phyloP scores from a whole-genome alignment of 2,888 invertebrate genomes.

The Hetaerina titia region DNA sequence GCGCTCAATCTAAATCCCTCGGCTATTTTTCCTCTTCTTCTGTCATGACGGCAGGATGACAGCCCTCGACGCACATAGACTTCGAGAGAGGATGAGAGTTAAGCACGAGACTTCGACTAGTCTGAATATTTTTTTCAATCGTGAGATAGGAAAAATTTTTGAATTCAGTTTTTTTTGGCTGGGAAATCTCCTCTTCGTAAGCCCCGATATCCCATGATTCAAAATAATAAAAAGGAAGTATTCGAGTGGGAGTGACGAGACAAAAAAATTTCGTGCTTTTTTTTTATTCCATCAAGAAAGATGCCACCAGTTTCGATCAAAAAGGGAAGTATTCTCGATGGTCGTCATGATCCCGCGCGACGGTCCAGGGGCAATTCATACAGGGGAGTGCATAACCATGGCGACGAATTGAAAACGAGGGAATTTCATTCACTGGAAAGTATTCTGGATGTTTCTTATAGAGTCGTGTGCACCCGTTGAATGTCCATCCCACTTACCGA shows the following conservation, averaged over 20 bases:
- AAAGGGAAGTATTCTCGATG: not conserved
- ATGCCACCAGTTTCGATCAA: not conserved
- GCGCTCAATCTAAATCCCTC: too few species aligned
- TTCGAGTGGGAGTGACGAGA: not conserved
- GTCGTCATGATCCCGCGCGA: not conserved
- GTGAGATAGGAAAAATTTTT: too few species aligned
- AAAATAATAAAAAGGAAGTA: not conserved
- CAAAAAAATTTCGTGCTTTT: not conserved
- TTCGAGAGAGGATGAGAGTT: too few species aligned
- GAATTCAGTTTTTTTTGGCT: not conserved
- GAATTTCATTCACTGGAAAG: not conserved
- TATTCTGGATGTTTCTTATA: not conserved
- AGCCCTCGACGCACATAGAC: too few species aligned
- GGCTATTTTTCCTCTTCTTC: too few species aligned
- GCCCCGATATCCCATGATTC: not conserved
- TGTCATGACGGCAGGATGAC: too few species aligned
- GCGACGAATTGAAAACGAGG: not conserved
- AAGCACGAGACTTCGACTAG: too few species aligned
- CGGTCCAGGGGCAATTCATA: not conserved
- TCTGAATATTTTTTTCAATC: too few species aligned
- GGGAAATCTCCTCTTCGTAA: not conserved
- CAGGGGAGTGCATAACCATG: not conserved
- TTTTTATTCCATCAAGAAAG: not conserved
- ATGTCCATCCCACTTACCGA: not conserved
- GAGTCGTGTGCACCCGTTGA: not conserved